Evolutionary conservation across 2,888 invertebrate genomes (phyloP).

Genomic region (Heteromurus nitidus): DNA sequence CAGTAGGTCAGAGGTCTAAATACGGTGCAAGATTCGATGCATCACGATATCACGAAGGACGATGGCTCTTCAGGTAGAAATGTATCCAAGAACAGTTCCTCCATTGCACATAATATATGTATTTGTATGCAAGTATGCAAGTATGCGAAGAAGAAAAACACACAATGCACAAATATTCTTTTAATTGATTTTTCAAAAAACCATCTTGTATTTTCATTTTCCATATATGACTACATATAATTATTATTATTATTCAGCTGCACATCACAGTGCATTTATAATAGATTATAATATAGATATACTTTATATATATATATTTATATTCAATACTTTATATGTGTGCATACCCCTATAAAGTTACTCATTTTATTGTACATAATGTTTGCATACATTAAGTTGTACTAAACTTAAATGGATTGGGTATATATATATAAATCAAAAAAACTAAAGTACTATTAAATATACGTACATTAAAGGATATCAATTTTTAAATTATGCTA

Average conservation of each 20-base stretch:
- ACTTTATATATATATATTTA: constrained; percentile 30
- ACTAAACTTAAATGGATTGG: constrained; percentile 41
- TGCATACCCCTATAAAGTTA: constrained; percentile 55
- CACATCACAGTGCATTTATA: constrained; percentile 15
- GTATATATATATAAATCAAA: neutral
- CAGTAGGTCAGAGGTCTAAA: too few species aligned
- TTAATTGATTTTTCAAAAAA: too few species aligned
- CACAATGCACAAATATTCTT: too few species aligned
- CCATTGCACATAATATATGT: neutral
- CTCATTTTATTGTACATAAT: constrained; percentile 60
- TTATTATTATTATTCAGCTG: constrained; percentile 39
- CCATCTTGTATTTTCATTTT: constrained; percentile 48
- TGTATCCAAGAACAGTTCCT: too few species aligned
- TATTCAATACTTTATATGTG: constrained; percentile 10
- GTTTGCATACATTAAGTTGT: constrained; percentile 60
- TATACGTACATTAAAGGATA: constrained; percentile 20
- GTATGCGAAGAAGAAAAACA: neutral
- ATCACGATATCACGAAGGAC: too few species aligned
- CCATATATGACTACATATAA: constrained; percentile 55
- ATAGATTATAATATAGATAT: too few species aligned
- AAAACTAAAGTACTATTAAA: neutral
- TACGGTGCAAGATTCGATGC: too few species aligned
- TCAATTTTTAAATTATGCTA: neutral
- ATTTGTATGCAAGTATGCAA: neutral
- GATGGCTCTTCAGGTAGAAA: too few species aligned